These are phyloP conservation scores for Cancer borealis DNA, from an alignment of 2,888 invertebrate species.

Conservation along the genomic window DNA sequence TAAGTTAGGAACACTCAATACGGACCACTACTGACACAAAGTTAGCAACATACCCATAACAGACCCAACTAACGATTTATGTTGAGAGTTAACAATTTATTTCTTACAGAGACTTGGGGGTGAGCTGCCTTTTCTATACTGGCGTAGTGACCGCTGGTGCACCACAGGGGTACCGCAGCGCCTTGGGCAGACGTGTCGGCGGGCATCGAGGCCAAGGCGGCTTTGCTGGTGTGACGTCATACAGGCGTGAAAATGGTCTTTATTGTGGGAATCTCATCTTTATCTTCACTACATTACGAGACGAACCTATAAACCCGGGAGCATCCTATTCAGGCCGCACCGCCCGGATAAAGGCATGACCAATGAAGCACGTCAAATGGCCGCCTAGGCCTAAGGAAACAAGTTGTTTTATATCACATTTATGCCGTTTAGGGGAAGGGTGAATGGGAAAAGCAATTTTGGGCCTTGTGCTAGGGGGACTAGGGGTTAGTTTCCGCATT, in stretches of 20 bases:
- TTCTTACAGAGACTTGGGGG: background rate
- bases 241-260: constrained; percentile 68
- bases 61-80: too few relatives aligned
- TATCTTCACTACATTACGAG: constrained; percentile 69
- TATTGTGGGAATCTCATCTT: constrained; percentile 70
- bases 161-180: background rate
- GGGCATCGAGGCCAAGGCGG: background rate
- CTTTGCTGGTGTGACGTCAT: constrained; percentile 6
- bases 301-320: constrained; percentile 68
- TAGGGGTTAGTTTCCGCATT: constrained; percentile 49
- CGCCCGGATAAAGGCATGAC: constrained; percentile 69
- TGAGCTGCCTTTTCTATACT: background rate
- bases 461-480: background rate
- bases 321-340: constrained; percentile 68
- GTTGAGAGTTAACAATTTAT: background rate
- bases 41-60: background rate
- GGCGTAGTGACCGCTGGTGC: background rate
- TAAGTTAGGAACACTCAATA: too few relatives aligned
- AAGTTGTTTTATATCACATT: constrained; percentile 75
- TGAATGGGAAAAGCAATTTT: constrained; percentile 57
- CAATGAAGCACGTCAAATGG: constrained; percentile 72
- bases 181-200: background rate
- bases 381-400: constrained; percentile 72
- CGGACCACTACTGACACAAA: background rate
- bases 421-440: constrained; percentile 64